Conservation (phyloP, 2,113 vertebrate genomes). For the Passer domesticus region DNA sequence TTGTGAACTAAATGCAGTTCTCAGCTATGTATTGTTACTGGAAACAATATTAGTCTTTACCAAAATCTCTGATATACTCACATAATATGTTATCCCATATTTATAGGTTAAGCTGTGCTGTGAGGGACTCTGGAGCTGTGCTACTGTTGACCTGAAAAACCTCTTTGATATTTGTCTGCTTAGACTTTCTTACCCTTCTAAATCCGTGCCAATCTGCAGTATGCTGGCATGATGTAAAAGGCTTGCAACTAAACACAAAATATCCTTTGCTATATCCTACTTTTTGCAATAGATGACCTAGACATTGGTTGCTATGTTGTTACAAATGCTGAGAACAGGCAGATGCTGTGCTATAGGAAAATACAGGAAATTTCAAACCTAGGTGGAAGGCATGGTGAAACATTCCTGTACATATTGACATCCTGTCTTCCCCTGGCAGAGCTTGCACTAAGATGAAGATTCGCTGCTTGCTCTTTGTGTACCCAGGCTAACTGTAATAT, state of each 20-base stretch:
- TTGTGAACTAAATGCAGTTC: neutral
- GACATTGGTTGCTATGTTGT: neutral
- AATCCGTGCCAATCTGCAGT: neutral
- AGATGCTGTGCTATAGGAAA: neutral
- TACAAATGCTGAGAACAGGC: neutral
- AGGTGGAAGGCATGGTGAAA: neutral
- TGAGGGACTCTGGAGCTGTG: neutral
- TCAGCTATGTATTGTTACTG: neutral
- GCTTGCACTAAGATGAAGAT: neutral
- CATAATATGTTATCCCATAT: neutral
- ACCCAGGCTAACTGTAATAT: neutral
- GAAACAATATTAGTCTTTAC: neutral
- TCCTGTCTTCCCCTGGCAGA: neutral
- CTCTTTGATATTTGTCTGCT: neutral
- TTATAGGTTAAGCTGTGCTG: neutral
- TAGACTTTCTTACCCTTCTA: neutral
- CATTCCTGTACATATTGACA: neutral
- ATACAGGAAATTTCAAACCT: neutral
- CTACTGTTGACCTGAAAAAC: neutral
- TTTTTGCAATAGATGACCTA: neutral
- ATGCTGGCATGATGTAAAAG: neutral
- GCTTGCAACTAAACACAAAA: neutral
- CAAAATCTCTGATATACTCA: neutral
- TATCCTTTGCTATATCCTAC: neutral
- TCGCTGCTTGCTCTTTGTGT: neutral